A percentile compares a stretch with the other conserved stretches of the same genome.
These are phyloP conservation scores for Pseudonaja textilis DNA, from an alignment of 2,113 vertebrate genomes.

Conservation along the genomic window DNA sequence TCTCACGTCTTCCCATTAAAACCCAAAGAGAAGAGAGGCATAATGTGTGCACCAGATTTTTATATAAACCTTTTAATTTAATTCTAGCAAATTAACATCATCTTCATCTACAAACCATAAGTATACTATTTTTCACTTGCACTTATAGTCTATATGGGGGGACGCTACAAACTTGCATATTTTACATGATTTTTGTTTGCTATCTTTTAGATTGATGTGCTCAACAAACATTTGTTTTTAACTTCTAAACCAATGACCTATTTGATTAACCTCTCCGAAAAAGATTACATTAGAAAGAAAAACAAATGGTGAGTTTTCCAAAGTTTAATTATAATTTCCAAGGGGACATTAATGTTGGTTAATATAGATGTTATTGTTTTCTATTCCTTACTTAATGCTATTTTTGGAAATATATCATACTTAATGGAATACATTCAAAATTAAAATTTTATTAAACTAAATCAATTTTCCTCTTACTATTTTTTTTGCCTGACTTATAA, in stretches of 20 bases:
- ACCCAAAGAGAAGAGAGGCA: background rate
- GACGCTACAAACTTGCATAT: constrained; percentile 1
- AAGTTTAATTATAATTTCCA: background rate
- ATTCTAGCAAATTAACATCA: constrained; percentile 11
- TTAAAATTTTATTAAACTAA: constrained; percentile 13
- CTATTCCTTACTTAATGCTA: constrained; percentile 17
- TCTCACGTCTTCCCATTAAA: constrained; percentile 35
- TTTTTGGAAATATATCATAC: background rate
- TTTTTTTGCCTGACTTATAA: background rate
- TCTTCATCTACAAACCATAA: constrained; percentile 27
- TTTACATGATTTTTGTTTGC: constrained; percentile 33
- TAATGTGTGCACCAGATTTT: background rate
- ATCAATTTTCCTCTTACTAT: constrained; percentile 16
- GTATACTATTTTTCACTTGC: constrained; percentile 38
- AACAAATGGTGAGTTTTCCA: constrained; percentile 90
- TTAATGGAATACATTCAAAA: constrained; percentile 27
- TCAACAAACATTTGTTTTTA: constrained; percentile 96
- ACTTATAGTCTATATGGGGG: background rate
- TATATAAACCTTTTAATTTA: background rate
- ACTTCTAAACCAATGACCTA: constrained; percentile 99
- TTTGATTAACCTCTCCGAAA: constrained; percentile 96
- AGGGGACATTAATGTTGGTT: background rate
- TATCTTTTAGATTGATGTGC: constrained; percentile 87
- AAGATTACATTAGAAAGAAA: constrained; percentile 98
- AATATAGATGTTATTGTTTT: background rate